Percentiles rank a stretch among this genome's conserved stretches.
Conservation (phyloP, 2,797 vertebrate genomes). For the Lithobates sylvaticus region DNA sequence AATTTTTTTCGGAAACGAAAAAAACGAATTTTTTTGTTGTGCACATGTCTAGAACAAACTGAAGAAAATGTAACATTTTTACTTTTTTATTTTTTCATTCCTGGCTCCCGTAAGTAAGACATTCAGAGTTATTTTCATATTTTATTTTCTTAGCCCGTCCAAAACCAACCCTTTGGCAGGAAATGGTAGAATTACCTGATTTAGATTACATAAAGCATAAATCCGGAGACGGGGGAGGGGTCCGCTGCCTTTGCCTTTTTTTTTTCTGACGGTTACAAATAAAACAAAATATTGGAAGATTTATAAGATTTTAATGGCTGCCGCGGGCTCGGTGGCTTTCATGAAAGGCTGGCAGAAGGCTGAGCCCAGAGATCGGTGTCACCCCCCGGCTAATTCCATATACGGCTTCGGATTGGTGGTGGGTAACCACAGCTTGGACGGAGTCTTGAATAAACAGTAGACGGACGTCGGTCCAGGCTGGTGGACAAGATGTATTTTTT, state of each 20-base stretch:
- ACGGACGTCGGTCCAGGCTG: not conserved
- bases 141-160: constrained; percentile 6
- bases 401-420: not conserved
- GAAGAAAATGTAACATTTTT: too few relatives aligned
- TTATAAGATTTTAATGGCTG: constrained; percentile 20
- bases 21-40: too few relatives aligned
- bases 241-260: not conserved
- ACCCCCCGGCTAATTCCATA: not conserved
- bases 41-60: too few relatives aligned
- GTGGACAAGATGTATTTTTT: not conserved
- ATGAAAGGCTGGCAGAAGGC: constrained; percentile 7
- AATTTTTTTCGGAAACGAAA: too few relatives aligned
- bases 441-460: constrained; percentile 6
- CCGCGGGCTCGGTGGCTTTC: not conserved
- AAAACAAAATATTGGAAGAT: constrained; percentile 32
- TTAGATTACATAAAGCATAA: constrained; percentile 7
- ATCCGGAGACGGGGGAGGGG: not conserved
- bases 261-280: constrained; percentile 6
- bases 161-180: not conserved
- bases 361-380: not conserved
- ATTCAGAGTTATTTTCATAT: not conserved
- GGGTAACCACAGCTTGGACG: constrained; percentile 8
- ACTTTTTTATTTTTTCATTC: too few relatives aligned
- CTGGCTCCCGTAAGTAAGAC: too few relatives aligned
- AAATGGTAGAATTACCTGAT: constrained; percentile 22